Percentiles rank a stretch among this genome's conserved stretches.
Evolutionary conservation across 2,797 vertebrate species (phyloP).

Genomic region (Dipus sagitta): DNA sequence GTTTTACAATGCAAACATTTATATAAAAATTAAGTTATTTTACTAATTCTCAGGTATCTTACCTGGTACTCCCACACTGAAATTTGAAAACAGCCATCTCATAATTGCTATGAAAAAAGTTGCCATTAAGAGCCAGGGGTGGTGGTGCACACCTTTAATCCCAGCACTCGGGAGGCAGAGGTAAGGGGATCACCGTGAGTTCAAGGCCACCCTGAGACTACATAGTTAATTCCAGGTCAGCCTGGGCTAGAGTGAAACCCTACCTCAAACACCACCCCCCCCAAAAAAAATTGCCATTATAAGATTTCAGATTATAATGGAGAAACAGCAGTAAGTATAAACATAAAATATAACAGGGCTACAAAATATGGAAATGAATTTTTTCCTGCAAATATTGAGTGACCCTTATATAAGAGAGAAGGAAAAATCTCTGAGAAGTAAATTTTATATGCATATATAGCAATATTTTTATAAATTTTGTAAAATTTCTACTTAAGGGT

Average conservation of each 20-base stretch:
- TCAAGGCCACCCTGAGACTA: too few species aligned
- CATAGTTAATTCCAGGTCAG: too few species aligned
- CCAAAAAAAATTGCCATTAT: background rate
- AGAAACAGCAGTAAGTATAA: background rate
- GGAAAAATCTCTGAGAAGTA: background rate
- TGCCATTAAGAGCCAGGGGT: background rate
- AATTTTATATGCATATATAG: background rate
- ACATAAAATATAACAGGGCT: background rate
- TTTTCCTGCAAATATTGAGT: background rate
- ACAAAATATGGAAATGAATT: background rate
- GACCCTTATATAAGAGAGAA: background rate
- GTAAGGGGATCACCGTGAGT: too few species aligned
- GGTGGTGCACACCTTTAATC: too few species aligned
- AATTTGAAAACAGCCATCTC: conserved; percentile 34
- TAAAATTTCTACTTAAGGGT: conserved; percentile 42
- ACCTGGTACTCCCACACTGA: background rate
- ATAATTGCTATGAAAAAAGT: background rate
- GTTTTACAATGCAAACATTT: conserved; percentile 48
- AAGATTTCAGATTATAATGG: background rate
- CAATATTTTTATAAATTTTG: background rate
- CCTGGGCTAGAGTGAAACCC: too few species aligned
- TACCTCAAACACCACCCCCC: too few species aligned
- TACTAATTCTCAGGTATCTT: background rate
- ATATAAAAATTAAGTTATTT: conserved; percentile 5
- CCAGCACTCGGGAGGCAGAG: too few species aligned